These are phyloP conservation scores for Oryzias dopingdopingensis DNA, from an alignment of 2,797 vertebrate genomes.

Conservation along the genomic window DNA sequence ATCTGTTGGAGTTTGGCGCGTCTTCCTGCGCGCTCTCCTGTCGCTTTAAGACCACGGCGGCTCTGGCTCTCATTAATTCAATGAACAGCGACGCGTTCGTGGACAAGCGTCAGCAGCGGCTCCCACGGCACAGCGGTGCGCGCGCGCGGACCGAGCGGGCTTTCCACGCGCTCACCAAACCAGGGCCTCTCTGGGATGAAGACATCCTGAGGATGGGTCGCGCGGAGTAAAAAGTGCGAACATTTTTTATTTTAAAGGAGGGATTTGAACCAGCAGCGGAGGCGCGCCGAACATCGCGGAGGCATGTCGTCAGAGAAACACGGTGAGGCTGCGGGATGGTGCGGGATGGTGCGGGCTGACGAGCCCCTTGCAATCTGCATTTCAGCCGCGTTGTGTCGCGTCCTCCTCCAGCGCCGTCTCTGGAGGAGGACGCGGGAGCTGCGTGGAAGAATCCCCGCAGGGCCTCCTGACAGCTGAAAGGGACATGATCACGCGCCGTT, in stretches of 20 bases:
- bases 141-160: neutral
- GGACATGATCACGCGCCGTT: conserved; percentile 9
- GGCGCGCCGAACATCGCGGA: conserved; percentile 45
- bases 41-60: conserved; percentile 77
- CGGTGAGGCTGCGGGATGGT: conserved; percentile 65
- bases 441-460: conserved; percentile 27
- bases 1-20: conserved; percentile 32
- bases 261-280: conserved; percentile 43
- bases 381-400: conserved; percentile 5
- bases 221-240: conserved; percentile 15
- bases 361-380: neutral
- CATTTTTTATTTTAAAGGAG: conserved; percentile 6
- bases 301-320: conserved; percentile 82
- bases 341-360: neutral
- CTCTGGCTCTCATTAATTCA: conserved; percentile 75
- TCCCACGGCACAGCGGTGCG: conserved; percentile 7
- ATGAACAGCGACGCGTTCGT: conserved; percentile 70
- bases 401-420: conserved; percentile 8
- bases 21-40: conserved; percentile 40
- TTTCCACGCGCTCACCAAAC: conserved; percentile 1
- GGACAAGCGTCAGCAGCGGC: conserved; percentile 55
- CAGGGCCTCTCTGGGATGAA: conserved; percentile 41
- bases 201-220: conserved; percentile 62
- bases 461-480: conserved; percentile 30
- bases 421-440: conserved; percentile 54